Base-by-base conservation (phyloP, 2,888 invertebrate genomes). In the Coleophora flavipennella region DNA sequence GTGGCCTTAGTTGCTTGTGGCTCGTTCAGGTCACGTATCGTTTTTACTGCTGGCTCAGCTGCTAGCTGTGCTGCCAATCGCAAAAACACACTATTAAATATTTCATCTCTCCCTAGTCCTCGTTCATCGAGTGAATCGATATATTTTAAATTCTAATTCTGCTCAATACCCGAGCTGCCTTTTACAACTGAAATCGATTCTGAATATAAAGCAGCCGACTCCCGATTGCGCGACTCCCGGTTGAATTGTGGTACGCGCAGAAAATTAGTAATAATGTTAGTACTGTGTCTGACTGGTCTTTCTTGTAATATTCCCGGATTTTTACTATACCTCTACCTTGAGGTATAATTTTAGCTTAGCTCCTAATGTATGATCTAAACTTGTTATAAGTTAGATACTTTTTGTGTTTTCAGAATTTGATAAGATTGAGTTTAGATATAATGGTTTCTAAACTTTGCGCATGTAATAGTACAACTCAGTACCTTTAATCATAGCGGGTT, bases 141-240 rank as follows among this genome's bases (percentile, higher is more conserved):
- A 74, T 75, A 77, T 78, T 80, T 76, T 72, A 78, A 80, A 80
- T 80, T 78, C 72, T 70, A 75, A 79, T 78, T 69, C 74, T 48
- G 63, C 62, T 65, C 65, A 62, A 67, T 64, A 63, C 64, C 66
- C 58, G 53, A 53, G 58, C 59, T 65, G 62, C 64, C 57, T 69
- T 76, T 75, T 77, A 76, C 72, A 73, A 65, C 64, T 57, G 53
- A 63, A 64, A 74, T 78, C 69, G 71, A 72, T 73, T 63, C 59
- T 40, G 76, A 77, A 78, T 77, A 74, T 71, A 66, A 77, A 79
- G 70, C 65, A 44, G 41, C 46, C 47, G 13, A n/a, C 32, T 14
- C 33, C 35, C 48, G 47, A 46, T 47, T 46, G 50, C 44, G 35
- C 26, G 36, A 31, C 35, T 49, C 54, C 49, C 53, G 11, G 45